Percentiles rank a stretch among this genome's conserved stretches.
Conservation (phyloP, 1,140 invertebrate genomes). For the Drosophila seguyi region DNA sequence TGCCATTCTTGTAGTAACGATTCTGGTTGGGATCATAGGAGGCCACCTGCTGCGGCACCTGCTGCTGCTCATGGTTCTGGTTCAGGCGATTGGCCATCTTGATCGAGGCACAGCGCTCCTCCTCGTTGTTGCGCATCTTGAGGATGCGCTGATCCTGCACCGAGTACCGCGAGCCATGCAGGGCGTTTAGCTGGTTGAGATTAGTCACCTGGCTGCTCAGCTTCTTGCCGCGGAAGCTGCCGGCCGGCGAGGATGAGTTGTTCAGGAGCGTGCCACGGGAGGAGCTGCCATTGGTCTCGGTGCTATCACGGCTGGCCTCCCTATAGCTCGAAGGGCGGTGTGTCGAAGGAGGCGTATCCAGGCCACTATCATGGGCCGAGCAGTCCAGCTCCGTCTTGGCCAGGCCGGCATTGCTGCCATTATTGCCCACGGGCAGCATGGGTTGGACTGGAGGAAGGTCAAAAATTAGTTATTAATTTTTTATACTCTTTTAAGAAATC, state of each 20-base stretch:
- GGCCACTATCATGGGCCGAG: conserved; percentile 83
- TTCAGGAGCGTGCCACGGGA: conserved; percentile 78
- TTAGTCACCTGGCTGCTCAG: conserved; percentile 73
- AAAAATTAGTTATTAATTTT: neutral
- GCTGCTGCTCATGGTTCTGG: conserved; percentile 63
- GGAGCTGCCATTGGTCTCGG: conserved; percentile 78
- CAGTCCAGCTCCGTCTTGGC: conserved; percentile 76
- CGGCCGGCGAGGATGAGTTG: conserved; percentile 78
- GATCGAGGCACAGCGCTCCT: conserved; percentile 79
- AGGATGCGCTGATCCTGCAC: conserved; percentile 84
- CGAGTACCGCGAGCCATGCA: conserved; percentile 76
- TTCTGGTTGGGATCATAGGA: conserved; percentile 83
- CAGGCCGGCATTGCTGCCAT: conserved; percentile 49
- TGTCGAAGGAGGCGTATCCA: conserved; percentile 82
- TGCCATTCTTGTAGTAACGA: conserved; percentile 80
- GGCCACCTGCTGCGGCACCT: conserved; percentile 30
- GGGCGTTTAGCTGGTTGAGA: conserved; percentile 77
- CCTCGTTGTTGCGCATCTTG: conserved; percentile 82
- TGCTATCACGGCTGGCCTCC: conserved; percentile 78
- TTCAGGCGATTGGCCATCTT: conserved; percentile 78
- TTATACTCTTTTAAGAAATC: neutral
- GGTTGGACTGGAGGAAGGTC: conserved; percentile 67
- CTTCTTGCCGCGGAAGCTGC: conserved; percentile 80
- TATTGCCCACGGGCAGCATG: conserved; percentile 72
- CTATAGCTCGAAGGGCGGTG: conserved; percentile 83